A percentile compares a stretch with the other conserved stretches of the same genome.
Evolutionary conservation across 2,113 vertebrate genomes (phyloP).

Genomic region (Otis tarda): DNA sequence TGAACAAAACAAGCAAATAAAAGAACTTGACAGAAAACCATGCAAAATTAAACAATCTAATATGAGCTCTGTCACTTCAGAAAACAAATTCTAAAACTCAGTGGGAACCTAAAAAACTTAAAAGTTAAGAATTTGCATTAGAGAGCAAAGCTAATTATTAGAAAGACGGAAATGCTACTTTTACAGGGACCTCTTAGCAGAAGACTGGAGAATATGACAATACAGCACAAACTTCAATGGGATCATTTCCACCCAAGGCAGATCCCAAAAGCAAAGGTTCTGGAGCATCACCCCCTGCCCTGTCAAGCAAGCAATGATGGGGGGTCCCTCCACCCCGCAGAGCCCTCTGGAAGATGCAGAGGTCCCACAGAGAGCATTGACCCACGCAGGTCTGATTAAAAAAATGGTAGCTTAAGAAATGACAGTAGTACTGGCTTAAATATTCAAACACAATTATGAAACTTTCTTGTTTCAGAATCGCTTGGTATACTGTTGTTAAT

Average conservation of each 20-base stretch:
- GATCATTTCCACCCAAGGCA: neutral
- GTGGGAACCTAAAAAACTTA: neutral
- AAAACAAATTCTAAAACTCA: neutral
- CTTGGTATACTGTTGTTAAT: slow-evolving; percentile 9
- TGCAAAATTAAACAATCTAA: neutral
- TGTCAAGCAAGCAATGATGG: rapidly evolving
- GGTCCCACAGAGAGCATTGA: neutral
- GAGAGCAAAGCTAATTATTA: neutral
- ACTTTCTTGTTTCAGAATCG: slow-evolving; percentile 45
- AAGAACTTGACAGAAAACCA: neutral
- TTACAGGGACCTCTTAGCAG: neutral
- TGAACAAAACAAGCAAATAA: neutral
- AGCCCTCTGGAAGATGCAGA: neutral
- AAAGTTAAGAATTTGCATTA: neutral
- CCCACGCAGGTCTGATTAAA: neutral
- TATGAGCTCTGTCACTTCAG: neutral
- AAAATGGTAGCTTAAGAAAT: slow-evolving; percentile 20
- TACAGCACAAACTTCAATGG: neutral
- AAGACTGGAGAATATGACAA: neutral
- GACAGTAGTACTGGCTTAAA: neutral
- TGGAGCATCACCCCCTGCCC: neutral
- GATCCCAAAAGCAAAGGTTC: neutral
- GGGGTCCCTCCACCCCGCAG: neutral
- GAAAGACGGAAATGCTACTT: neutral
- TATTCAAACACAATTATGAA: slow-evolving; percentile 15